Conservation (phyloP, 2,888 invertebrate genomes). For the Hydroisotoma schaefferi region DNA sequence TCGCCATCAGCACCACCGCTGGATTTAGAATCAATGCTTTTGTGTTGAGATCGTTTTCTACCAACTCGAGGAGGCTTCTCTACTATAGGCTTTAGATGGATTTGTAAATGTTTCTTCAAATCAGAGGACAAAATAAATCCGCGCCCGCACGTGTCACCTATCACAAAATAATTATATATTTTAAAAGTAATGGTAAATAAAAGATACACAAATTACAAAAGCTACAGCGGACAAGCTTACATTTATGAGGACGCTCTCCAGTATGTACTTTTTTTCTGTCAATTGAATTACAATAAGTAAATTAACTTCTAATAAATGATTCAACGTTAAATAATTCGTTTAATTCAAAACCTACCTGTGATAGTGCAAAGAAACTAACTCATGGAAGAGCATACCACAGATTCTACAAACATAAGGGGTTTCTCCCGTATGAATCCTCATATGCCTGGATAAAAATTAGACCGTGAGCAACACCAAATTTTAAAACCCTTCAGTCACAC, state of each 20-base stretch:
- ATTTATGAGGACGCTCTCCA: conserved; percentile 46
- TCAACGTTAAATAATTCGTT: no score
- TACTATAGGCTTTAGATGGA: not conserved
- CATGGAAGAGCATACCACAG: conserved; percentile 45
- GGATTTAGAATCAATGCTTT: not conserved
- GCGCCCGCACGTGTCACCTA: conserved; percentile 26
- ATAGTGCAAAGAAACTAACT: conserved; percentile 47
- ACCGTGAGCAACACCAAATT: not conserved
- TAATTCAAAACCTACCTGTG: conserved; percentile 39
- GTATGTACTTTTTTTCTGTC: conserved; percentile 47
- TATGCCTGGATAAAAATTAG: conserved; percentile 23
- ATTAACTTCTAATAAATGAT: not conserved
- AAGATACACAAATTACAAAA: conserved; percentile 11
- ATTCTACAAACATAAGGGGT: conserved; percentile 43
- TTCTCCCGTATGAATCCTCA: conserved; percentile 40
- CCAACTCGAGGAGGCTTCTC: not conserved
- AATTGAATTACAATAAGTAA: conserved; percentile 5
- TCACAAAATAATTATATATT: not conserved
- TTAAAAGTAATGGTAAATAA: not conserved
- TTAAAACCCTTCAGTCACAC: not conserved
- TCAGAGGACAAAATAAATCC: conserved; percentile 48
- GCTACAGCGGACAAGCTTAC: conserved; percentile 14
- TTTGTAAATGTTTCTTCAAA: conserved; percentile 42
- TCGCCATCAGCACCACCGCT: not conserved
- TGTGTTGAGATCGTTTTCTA: not conserved